phyloP scores from a whole-genome alignment of 2,797 vertebrate genomes.

The Aotus griseimembra region DNA sequence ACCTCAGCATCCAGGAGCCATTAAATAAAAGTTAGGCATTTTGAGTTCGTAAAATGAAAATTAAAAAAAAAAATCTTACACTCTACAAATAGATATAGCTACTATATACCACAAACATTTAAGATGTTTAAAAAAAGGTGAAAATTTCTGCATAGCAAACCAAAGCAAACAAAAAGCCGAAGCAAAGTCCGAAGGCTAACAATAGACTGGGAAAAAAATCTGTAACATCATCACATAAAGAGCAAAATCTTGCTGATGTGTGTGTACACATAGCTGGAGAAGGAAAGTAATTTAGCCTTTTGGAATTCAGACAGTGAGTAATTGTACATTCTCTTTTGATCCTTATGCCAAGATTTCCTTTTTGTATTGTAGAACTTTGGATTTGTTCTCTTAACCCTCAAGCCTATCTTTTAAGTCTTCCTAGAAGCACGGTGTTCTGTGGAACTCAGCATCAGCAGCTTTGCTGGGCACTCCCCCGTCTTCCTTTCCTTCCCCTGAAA shows the following conservation, averaged over 20 bases:
- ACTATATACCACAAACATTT: not conserved
- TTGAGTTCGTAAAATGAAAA: conserved; percentile 13
- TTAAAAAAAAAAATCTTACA: not conserved
- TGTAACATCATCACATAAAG: not conserved
- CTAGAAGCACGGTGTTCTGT: not conserved
- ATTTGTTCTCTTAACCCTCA: not conserved
- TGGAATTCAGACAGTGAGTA: conserved; percentile 1
- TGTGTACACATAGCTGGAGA: not conserved
- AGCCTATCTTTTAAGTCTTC: not conserved
- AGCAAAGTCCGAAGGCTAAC: not conserved
- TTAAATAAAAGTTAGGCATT: not conserved
- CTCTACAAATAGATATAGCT: not conserved
- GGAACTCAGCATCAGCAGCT: not conserved
- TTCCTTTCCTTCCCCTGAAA: not conserved
- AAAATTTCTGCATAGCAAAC: not conserved
- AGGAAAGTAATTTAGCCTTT: conserved; percentile 1
- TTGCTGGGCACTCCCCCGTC: not conserved
- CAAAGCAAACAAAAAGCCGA: not conserved
- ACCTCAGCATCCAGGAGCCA: not conserved
- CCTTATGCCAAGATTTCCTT: not conserved
- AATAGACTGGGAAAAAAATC: not conserved
- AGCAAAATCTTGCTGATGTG: not conserved
- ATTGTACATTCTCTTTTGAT: conserved; percentile 32
- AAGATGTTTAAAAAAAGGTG: not conserved
- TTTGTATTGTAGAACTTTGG: not conserved